Evolutionary conservation across 2,113 vertebrate genomes (phyloP).

Genomic region (Perca schrenkii): DNA sequence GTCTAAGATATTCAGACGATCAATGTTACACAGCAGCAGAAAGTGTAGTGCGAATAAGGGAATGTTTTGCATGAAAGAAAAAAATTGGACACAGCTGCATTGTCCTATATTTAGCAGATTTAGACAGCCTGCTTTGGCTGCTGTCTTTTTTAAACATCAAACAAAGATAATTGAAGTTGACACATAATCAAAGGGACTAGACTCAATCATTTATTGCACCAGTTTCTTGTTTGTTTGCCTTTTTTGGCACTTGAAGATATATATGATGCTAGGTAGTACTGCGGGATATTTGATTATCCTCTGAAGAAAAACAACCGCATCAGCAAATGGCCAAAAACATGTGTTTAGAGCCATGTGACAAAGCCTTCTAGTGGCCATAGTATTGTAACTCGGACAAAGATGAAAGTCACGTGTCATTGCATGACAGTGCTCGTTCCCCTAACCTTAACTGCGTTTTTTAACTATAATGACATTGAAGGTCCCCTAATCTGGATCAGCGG

Average conservation of each 20-base stretch:
- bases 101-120: not conserved
- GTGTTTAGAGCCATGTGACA: no score
- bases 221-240: not conserved
- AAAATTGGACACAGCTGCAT: not conserved
- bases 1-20: not conserved
- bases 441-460: no score
- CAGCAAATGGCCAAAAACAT: not conserved
- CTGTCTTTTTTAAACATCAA: not conserved
- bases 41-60: not conserved
- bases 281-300: not conserved
- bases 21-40: not conserved
- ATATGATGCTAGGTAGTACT: not conserved
- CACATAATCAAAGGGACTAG: not conserved
- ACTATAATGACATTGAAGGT: no score
- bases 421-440: no score
- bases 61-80: not conserved
- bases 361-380: not conserved
- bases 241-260: not conserved
- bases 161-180: not conserved
- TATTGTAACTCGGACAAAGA: not conserved
- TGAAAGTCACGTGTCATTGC: no score
- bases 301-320: not conserved
- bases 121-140: not conserved
- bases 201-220: not conserved
- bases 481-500: no score